Base-by-base conservation (phyloP, 2,113 vertebrate genomes). In the Gadus macrocephalus region DNA sequence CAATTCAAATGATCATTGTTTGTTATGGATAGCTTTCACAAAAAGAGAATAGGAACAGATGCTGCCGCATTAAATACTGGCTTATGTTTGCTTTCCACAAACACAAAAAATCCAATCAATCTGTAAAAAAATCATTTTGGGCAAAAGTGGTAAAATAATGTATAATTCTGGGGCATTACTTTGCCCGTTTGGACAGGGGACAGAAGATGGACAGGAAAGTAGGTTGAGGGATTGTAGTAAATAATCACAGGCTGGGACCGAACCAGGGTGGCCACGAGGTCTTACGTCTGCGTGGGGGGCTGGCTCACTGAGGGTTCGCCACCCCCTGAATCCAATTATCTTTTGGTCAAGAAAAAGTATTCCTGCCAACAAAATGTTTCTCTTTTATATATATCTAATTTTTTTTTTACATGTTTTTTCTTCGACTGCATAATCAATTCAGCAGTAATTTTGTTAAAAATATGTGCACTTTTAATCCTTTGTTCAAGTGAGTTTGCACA, bases 391-490 rank as follows among this genome's bases (percentile, higher is more conserved):
- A 35, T 35, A 35, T 35, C 60, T 64, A 83, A 2, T 25, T 25
- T 25, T 25, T 25, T 5, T 19, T 17, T 55, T n/a, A 15, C 12
- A 15, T 55, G 53, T 55, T 27, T 17, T 17, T 25, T 67, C 69
- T 62, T 49, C 69, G 58, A 68, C 73, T 73, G 66, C 73, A 56
- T 69, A 66, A 67, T 78, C 62, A 67, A 55, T 62, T 49, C 42
- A 35, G 42, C 42, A 49, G 42, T 14, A 0, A 72, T 72, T 76
- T 74, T 69, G 77, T 83, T 71, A 65, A 80, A 81, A 79, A 75
- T 74, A 79, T 76, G 75, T 88, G 87, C 87, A 89, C 86, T 82
- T 83, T 67, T 70, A 62, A 64, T 80, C 56, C 72, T 78, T 62
- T 71, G 56, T 69, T 67, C 71, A 76, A 73, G 74, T 72, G 17